These are phyloP conservation scores for Saccopteryx leptura DNA, from an alignment of 2,113 vertebrate genomes.

Conservation along the genomic window DNA sequence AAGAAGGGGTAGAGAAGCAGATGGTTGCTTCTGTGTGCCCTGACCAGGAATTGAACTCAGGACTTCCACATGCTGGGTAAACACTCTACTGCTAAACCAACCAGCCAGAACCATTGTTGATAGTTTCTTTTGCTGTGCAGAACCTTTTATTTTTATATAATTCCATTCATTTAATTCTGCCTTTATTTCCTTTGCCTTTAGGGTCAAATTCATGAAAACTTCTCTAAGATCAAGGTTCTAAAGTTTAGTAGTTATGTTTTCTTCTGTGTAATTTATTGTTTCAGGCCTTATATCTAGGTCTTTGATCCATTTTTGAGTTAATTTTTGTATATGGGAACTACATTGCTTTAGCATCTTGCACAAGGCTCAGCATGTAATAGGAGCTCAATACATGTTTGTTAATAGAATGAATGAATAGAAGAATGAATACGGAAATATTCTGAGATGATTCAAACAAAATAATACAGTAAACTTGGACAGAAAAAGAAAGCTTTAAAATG, in stretches of 20 bases:
- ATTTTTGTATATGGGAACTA: not conserved
- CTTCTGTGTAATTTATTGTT: not conserved
- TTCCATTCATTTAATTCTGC: not conserved
- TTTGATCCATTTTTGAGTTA: not conserved
- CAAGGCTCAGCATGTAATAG: not conserved
- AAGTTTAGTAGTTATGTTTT: not conserved
- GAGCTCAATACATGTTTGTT: not conserved
- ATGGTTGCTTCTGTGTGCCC: too few species aligned
- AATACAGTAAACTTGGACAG: not conserved
- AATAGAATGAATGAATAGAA: not conserved
- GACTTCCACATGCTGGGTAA: too few species aligned
- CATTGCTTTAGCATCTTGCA: not conserved
- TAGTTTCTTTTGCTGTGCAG: not conserved
- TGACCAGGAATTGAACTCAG: too few species aligned
- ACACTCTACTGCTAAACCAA: too few species aligned
- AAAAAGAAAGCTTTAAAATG: slow-evolving; percentile 45
- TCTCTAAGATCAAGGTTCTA: not conserved
- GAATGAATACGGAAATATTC: not conserved
- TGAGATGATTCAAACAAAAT: not conserved
- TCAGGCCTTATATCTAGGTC: not conserved
- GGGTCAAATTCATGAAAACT: not conserved
- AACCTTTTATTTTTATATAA: not conserved
- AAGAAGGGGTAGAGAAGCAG: too few species aligned
- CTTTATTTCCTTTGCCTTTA: not conserved
- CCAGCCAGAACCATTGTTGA: not conserved